phyloP scores from a whole-genome alignment of 2,888 invertebrate genomes.

The Nipponacmea schrenckii region DNA sequence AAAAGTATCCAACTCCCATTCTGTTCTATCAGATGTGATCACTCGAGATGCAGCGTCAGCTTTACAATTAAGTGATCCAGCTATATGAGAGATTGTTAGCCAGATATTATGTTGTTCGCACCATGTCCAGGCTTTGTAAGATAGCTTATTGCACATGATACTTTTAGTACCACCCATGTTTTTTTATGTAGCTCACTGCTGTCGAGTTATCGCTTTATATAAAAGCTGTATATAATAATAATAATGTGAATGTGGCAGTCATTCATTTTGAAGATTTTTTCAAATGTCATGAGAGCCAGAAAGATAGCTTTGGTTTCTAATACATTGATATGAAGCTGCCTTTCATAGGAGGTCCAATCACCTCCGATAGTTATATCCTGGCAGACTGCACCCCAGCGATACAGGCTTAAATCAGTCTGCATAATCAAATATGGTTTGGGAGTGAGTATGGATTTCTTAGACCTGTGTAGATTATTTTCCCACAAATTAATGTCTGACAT shows the following conservation, averaged over 20 bases:
- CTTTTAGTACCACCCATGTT: slow-evolving; percentile 19
- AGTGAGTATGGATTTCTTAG: too few relatives aligned
- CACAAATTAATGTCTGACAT: too few relatives aligned
- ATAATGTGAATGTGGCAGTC: slow-evolving; percentile 16
- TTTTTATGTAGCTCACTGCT: slow-evolving; percentile 20
- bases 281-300: slow-evolving; percentile 19
- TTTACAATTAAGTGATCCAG: neutral
- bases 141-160: neutral
- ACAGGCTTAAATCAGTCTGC: too few relatives aligned
- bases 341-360: slow-evolving; percentile 14
- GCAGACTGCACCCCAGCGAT: slow-evolving; percentile 24
- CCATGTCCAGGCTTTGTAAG: neutral
- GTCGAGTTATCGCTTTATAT: slow-evolving; percentile 20
- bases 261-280: slow-evolving; percentile 4
- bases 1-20: neutral
- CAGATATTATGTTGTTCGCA: neutral
- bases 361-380: slow-evolving; percentile 10
- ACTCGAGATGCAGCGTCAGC: neutral
- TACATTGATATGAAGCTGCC: slow-evolving; percentile 13
- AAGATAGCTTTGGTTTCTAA: slow-evolving; percentile 21
- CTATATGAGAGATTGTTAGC: neutral
- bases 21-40: neutral
- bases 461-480: too few relatives aligned
- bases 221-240: too few relatives aligned
- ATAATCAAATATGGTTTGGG: slow-evolving; percentile 12